These are phyloP conservation scores for Hirtodrosophila alboralis DNA, from an alignment of 2,888 invertebrate species.

Conservation along the genomic window DNA sequence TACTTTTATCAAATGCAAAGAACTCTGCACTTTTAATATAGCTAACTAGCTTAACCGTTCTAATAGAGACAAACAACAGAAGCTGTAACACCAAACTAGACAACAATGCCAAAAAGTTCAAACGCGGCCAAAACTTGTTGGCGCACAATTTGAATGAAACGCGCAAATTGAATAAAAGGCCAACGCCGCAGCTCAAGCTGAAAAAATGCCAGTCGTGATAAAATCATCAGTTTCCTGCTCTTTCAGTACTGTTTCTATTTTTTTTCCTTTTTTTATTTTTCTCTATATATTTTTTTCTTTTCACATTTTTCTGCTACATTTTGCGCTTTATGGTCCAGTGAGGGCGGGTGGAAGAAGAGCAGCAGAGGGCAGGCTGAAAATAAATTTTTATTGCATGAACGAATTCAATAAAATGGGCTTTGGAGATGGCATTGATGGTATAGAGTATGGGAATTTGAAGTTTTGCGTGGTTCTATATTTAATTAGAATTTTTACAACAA, in stretches of 20 bases:
- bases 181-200: conserved; percentile 63
- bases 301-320: conserved; percentile 7
- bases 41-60: conserved; percentile 16
- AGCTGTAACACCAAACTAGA: conserved; percentile 24
- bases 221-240: conserved; percentile 60
- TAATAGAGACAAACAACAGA: conserved; percentile 27
- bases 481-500: conserved; percentile 33
- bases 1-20: conserved; percentile 28
- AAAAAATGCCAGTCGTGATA: conserved; percentile 68
- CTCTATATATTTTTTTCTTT: conserved; percentile 15
- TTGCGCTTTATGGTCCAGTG: conserved; percentile 32
- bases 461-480: conserved; percentile 50
- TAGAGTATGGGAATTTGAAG: conserved; percentile 13
- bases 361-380: conserved; percentile 42
- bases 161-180: conserved; percentile 72
- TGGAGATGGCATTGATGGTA: conserved; percentile 8
- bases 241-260: conserved; percentile 14
- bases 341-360: not conserved
- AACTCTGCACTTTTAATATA: conserved; percentile 8
- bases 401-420: conserved; percentile 63
- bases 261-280: conserved; percentile 19
- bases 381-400: conserved; percentile 68
- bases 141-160: conserved; percentile 64
- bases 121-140: conserved; percentile 50
- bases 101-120: conserved; percentile 65